Evolutionary conservation across 2,888 invertebrate species (phyloP), one percentile per base, ranked within the genome.

Genomic region (Dascillus cervinus): DNA sequence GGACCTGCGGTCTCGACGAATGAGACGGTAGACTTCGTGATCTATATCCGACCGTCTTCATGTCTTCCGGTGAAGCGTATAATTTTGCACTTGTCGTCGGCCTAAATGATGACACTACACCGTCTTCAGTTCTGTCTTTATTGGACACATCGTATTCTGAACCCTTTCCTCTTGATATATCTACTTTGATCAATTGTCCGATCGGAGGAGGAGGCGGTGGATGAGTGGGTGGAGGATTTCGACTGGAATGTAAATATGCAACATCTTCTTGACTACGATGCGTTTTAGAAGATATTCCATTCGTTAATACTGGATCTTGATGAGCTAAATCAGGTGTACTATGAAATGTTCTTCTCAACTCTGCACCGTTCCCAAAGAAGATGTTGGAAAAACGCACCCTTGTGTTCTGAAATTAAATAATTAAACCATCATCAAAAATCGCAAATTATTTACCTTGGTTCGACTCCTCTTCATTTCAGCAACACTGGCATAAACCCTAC

Each of bases 381-480:
- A 64, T 49, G 17, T 57, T 66, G 37, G 69, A 64, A 59, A 75
- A 73, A 20, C 70, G 56, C 39, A 65, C 53, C 55, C 67, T 61
- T 43, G 70, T 66, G 61, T 66, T 73, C 77, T 76, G 60, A 3
- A 60, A 55, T 26, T 36, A 37, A 26, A 37, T 9, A 26, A n/a
- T 26, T n/a, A 25, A 17, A 17, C 4, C 17, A 17, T 17, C 4
- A 8, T 27, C 15, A 21, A 22, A 15, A 22, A 25, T 22, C n/a
- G 3, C 9, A 13, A 24, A 15, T 8, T 2, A 24, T 25, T 31
- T 19, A 41, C 37, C 72, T 79, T 82, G 47, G 74, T 81, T 62
- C 84, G 82, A 45, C 73, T 75, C 32, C 94, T 76, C 64, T 94
- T 94, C 94, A 94, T 92, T 63, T 94, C 92, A 0, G 92, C 88